A percentile compares a stretch with the other conserved stretches of the same genome.
Evolutionary conservation across 2,888 invertebrate genomes (phyloP).

Genomic region (Drosophila crucigera): DNA sequence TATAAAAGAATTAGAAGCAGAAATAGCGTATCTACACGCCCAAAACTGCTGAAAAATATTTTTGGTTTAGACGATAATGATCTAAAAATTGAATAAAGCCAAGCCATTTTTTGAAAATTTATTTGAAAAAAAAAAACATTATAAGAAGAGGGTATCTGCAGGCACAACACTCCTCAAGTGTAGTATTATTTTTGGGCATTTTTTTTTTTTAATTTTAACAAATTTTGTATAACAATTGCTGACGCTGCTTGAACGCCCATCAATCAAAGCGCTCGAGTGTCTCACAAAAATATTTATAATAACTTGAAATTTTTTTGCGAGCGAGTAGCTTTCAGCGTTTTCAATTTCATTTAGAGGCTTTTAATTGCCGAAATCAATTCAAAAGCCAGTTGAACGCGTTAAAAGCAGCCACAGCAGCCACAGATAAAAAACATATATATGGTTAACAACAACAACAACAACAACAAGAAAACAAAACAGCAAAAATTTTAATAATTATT

Average conservation of each 20-base stretch:
- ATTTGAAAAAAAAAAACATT: no score
- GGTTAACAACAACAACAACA: constrained; percentile 18
- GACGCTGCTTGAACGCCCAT: constrained; percentile 67
- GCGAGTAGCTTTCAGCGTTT: constrained; percentile 69
- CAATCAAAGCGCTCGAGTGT: constrained; percentile 72
- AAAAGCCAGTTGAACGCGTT: constrained; percentile 79
- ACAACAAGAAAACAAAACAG: constrained; percentile 1
- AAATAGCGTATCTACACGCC: background rate
- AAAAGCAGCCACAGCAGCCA: constrained; percentile 69
- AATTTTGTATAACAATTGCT: constrained; percentile 60
- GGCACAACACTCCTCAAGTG: background rate
- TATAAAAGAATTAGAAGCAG: background rate
- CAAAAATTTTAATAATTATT: constrained; percentile 73
- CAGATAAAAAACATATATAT: constrained; percentile 6
- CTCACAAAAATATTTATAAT: constrained; percentile 73
- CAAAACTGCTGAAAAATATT: background rate
- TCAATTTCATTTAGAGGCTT: constrained; percentile 76
- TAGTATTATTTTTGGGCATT: background rate
- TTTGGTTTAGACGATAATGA: no score
- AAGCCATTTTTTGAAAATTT: no score
- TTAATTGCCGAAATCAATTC: constrained; percentile 81
- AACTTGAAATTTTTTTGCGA: constrained; percentile 62
- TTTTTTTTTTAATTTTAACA: constrained; percentile 11
- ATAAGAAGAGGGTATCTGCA: background rate
- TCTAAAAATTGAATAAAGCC: no score